Percentiles rank a stretch among this genome's conserved stretches.
Evolutionary conservation across 2,888 invertebrate genomes (phyloP).

Genomic region (Holacanthella duospinosa): DNA sequence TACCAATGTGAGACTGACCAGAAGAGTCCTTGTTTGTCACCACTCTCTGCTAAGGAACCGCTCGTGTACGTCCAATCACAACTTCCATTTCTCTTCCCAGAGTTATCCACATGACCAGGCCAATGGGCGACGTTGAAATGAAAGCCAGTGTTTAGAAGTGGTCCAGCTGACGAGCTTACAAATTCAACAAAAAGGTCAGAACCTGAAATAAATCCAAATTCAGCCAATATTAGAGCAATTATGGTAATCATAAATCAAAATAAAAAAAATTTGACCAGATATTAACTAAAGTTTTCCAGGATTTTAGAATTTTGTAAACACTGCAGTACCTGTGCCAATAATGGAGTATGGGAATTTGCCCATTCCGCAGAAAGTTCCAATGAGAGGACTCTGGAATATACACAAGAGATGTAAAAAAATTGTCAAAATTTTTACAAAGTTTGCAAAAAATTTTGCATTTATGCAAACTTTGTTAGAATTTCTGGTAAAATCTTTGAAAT

Average conservation of each 20-base stretch:
- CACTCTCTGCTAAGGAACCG: conserved; percentile 62
- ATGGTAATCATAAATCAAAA: background rate
- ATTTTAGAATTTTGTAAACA: background rate
- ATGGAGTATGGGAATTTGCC: conserved; percentile 89
- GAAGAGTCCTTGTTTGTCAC: conserved; percentile 78
- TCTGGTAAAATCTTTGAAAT: too few species aligned
- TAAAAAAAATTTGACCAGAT: background rate
- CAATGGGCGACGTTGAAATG: conserved; percentile 91
- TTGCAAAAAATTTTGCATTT: too few species aligned
- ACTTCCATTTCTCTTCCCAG: conserved; percentile 62
- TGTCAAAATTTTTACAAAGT: too few species aligned
- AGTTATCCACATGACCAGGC: conserved; percentile 84
- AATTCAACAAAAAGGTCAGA: conserved; percentile 73
- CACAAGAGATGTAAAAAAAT: too few species aligned
- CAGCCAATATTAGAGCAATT: background rate
- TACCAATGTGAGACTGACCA: conserved; percentile 89
- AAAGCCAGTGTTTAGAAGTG: conserved; percentile 80
- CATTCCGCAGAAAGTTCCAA: conserved; percentile 85
- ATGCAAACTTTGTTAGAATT: too few species aligned
- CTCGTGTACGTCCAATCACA: conserved; percentile 69
- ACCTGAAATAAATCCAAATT: conserved; percentile 2
- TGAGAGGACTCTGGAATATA: too few species aligned
- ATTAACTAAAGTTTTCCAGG: background rate
- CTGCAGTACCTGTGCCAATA: conserved; percentile 64
- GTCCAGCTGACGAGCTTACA: conserved; percentile 78